Conservation (phyloP, 2,888 invertebrate genomes). For the Andrena haemorrhoa region DNA sequence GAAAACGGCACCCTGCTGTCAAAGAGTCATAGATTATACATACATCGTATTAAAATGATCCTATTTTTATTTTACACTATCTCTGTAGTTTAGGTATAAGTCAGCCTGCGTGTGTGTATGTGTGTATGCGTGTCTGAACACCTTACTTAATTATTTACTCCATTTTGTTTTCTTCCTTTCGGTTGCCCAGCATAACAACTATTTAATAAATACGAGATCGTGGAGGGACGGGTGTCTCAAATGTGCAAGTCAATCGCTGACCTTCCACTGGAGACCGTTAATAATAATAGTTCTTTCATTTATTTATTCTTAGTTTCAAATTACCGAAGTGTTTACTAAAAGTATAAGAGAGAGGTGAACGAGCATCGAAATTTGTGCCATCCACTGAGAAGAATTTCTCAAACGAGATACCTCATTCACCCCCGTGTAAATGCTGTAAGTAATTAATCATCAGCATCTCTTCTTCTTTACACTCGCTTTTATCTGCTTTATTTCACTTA, state of each 20-base stretch:
- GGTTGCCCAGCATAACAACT: constrained; percentile 71
- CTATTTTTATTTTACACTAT: constrained; percentile 73
- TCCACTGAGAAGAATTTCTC: constrained; percentile 60
- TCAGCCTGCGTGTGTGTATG: constrained; percentile 69
- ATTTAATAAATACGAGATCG: constrained; percentile 78
- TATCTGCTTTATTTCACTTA: constrained; percentile 49
- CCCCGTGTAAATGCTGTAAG: constrained; percentile 67
- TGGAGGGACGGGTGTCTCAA: constrained; percentile 78
- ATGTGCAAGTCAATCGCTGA: constrained; percentile 68
- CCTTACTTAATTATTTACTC: constrained; percentile 72
- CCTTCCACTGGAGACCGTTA: constrained; percentile 66
- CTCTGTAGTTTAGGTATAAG: constrained; percentile 72
- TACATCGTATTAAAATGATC: constrained; percentile 74
- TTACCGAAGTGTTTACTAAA: constrained; percentile 65
- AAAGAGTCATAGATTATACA: constrained; percentile 72
- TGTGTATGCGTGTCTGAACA: constrained; percentile 52
- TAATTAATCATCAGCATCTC: constrained; percentile 66
- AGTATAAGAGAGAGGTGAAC: constrained; percentile 69
- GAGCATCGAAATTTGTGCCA: constrained; percentile 70
- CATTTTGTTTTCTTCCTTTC: constrained; percentile 53
- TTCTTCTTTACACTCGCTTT: constrained; percentile 77
- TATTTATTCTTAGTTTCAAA: constrained; percentile 60
- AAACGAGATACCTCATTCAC: constrained; percentile 65
- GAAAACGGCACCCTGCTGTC: constrained; percentile 74
- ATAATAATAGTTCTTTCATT: constrained; percentile 67